Evolutionary conservation across 2,113 vertebrate species (phyloP).

Genomic region (Madoqua kirkii): DNA sequence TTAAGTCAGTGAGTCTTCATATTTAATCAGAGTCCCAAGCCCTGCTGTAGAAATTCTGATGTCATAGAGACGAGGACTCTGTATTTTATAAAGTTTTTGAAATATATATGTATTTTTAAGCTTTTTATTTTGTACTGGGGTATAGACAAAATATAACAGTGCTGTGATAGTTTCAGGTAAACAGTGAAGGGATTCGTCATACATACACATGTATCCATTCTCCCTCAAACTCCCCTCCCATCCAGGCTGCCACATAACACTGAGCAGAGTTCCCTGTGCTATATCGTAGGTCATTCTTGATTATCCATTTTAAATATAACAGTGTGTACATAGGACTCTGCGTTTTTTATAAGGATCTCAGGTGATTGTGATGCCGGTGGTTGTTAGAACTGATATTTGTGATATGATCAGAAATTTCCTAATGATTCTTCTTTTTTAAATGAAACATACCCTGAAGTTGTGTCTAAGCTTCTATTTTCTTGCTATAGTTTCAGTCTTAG

Average conservation of each 20-base stretch:
- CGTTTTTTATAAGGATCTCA: background rate
- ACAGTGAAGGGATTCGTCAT: background rate
- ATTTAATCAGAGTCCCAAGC: background rate
- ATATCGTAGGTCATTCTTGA: background rate
- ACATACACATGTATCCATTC: background rate
- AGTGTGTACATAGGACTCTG: background rate
- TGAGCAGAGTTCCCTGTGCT: background rate
- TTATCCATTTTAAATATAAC: background rate
- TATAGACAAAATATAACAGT: background rate
- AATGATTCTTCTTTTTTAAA: background rate
- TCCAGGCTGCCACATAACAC: background rate
- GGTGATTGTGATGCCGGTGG: background rate
- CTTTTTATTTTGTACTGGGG: background rate
- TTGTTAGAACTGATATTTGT: background rate
- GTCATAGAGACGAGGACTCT: background rate
- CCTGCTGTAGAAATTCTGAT: background rate
- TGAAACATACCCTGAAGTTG: background rate
- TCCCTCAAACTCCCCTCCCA: background rate
- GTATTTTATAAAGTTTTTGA: background rate
- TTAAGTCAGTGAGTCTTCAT: background rate
- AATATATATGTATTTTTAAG: background rate
- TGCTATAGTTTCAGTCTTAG: background rate
- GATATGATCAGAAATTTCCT: background rate
- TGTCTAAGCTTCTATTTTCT: background rate
- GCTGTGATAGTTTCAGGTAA: background rate